Conservation (phyloP, 1,140 invertebrate genomes). For the Parapsyche elsis region DNA sequence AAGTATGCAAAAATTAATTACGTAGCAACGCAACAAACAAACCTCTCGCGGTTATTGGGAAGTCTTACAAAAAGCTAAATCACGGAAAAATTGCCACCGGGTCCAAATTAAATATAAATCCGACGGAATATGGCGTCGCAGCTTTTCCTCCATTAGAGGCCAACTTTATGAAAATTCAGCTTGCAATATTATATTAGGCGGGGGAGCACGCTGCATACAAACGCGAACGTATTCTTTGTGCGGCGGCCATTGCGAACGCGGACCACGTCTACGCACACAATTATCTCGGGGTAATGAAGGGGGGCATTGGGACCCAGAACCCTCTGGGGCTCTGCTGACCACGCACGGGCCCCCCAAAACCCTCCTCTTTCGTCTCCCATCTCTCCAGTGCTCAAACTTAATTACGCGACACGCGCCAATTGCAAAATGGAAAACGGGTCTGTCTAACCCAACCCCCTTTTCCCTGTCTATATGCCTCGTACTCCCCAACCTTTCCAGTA, state of each 20-base stretch:
- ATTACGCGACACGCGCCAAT: slow-evolving; percentile 12
- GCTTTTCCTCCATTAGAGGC: slow-evolving; percentile 12
- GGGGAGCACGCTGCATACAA: not conserved
- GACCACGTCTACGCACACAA: slow-evolving; percentile 33
- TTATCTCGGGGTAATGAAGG: slow-evolving; percentile 35
- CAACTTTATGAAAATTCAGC: slow-evolving; percentile 27
- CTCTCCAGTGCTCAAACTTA: not conserved
- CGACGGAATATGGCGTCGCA: not conserved
- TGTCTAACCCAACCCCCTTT: not conserved
- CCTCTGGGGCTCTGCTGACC: slow-evolving; percentile 12
- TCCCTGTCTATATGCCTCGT: too few relatives aligned
- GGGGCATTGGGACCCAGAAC: not conserved
- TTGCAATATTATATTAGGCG: slow-evolving; percentile 21
- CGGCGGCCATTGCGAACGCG: not conserved
- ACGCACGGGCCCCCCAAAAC: not conserved
- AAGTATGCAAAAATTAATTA: too few relatives aligned
- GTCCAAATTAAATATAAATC: not conserved
- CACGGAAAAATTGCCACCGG: not conserved
- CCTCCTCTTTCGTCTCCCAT: not conserved
- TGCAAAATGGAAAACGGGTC: slow-evolving; percentile 22
- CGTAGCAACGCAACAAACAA: too few relatives aligned
- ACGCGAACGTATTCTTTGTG: not conserved
- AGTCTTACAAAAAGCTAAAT: not conserved
- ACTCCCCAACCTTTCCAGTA: too few relatives aligned
- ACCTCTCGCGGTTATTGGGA: too few relatives aligned